Base-by-base conservation (phyloP, 2,797 vertebrate genomes). In the Enteromius trimaculatus region DNA sequence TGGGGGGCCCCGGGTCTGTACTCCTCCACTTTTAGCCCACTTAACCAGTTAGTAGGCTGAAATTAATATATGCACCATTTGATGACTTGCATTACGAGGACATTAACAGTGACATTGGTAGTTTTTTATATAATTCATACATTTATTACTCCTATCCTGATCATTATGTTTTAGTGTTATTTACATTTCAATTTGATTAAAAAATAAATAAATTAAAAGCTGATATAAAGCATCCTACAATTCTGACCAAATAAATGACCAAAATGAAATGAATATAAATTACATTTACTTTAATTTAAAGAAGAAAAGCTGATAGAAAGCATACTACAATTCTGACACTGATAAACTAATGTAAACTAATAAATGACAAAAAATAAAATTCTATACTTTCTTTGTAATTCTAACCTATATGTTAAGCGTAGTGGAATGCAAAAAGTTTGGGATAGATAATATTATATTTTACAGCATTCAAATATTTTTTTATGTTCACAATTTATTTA, bases 11-110 rank as follows among this genome's bases (percentile, higher is more conserved):
- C 17, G 6, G 62, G n/a, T 77, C 14, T 55, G 31, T 3, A 1
- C n/a, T 39, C 29, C 16, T 62, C 23, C 58, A 26, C 37, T 44
- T 77, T 77, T 19, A 47, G 58, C 76, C 76, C 23, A 44, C 76
- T 77, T 39, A 29, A 19, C 10, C 39, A 21, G 14, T 29, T 13
- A 62, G 7, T 62, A 42, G 23, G 31, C 14, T 8, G 21, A 37
- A 37, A 75, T 58, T 58, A n/a, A 55, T 9, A 39, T 75, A 3
- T 55, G 13, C 14, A 53, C 29, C 8, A 8, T 60, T 14, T 19
- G 29, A 16, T 29, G 44, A 72, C 26, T 51, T 17, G 11, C 19
- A 23, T 55, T 21, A 37, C 19, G 39, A 58, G 51, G n/a, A n/a
- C 31, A 37, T 75, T 70, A 23, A 14, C 42, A n/a, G 64, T 21